These are phyloP conservation scores for Drosophila paulistorum DNA, from an alignment of 1,140 invertebrate species.

Conservation along the genomic window DNA sequence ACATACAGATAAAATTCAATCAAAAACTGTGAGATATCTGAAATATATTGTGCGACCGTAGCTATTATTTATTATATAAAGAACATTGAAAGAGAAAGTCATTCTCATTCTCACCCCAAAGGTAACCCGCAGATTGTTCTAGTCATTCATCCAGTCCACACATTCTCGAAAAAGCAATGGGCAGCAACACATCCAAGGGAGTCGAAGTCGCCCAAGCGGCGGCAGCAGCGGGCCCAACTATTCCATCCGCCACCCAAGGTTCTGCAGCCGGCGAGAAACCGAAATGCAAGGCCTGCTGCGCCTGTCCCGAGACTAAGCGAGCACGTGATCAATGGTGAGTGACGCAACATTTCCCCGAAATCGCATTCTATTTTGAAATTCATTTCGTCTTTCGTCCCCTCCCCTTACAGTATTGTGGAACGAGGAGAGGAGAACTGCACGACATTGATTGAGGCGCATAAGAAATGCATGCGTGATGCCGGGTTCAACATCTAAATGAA, in stretches of 20 bases:
- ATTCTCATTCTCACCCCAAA: not conserved
- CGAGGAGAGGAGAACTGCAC: slow-evolving; percentile 96
- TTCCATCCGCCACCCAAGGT: slow-evolving; percentile 48
- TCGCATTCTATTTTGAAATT: not conserved
- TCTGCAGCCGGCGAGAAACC: slow-evolving; percentile 83
- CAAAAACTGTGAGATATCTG: not conserved
- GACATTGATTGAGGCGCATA: slow-evolving; percentile 96
- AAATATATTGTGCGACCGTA: not conserved
- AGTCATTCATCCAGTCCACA: slow-evolving; percentile 12
- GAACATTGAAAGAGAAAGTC: not conserved
- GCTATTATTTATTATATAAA: not conserved
- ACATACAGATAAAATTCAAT: not conserved
- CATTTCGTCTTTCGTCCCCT: not conserved
- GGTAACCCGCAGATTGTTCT: not conserved
- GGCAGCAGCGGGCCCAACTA: slow-evolving; percentile 20
- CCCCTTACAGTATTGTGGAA: slow-evolving; percentile 92
- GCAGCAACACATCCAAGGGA: slow-evolving; percentile 68
- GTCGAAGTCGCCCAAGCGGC: slow-evolving; percentile 71
- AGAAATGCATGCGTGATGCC: slow-evolving; percentile 96
- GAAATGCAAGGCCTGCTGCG: slow-evolving; percentile 97
- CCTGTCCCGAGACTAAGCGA: slow-evolving; percentile 98
- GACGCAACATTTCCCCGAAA: slow-evolving; percentile 48
- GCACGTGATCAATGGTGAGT: slow-evolving; percentile 94
- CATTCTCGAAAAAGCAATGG: slow-evolving; percentile 37
- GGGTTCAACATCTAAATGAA: slow-evolving; percentile 90